Base-by-base conservation (phyloP, 2,888 invertebrate genomes). In the Altica lythri region DNA sequence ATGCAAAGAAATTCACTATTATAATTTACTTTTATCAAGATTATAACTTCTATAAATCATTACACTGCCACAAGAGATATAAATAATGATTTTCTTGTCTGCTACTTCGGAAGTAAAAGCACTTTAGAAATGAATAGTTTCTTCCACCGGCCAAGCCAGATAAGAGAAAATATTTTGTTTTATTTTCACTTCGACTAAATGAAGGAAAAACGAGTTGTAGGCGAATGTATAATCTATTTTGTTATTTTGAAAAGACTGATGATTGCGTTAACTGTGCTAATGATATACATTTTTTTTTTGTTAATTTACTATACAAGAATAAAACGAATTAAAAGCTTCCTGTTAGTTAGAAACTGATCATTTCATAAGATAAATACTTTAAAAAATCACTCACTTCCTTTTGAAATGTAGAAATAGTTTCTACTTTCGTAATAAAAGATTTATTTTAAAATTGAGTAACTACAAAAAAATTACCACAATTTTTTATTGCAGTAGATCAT, bases 1-100 rank as follows among this genome's bases (percentile, higher is more conserved):
- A 61, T 58, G 62, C 62, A 53, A 61, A 56, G 55, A 60, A 59
- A 58, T 60, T 43, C 55, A 55, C 51, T 50, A 57, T 58, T 63
- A 60, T 63, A 63, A 61, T 61, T 63, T 63, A 60, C 53, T 55
- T 57, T 60, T 63, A 63, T 63, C 61, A 40, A 55, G 61, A 61
- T 61, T 45, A 40, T 44, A 48, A 52, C 47, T 49, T 57, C 48
- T 46, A 53, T 61, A 61, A 61, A 61, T 60, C 57, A 51, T 56
- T 42, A 49, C 40, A 34, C 44, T 57, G 58, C 57, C 58, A 58
- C 42, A 50, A 58, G 53, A 54, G 51, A 52, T 60, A 55, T 60
- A 54, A 58, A 56, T 56, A 53, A 60, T 53, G 55, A 56, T 60
- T 53, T 51, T 56, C 57, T 57, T 55, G 54, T 53, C 55, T 49